These are phyloP conservation scores for Mormyrus lacerda DNA, from an alignment of 2,113 vertebrate genomes.

Conservation along the genomic window DNA sequence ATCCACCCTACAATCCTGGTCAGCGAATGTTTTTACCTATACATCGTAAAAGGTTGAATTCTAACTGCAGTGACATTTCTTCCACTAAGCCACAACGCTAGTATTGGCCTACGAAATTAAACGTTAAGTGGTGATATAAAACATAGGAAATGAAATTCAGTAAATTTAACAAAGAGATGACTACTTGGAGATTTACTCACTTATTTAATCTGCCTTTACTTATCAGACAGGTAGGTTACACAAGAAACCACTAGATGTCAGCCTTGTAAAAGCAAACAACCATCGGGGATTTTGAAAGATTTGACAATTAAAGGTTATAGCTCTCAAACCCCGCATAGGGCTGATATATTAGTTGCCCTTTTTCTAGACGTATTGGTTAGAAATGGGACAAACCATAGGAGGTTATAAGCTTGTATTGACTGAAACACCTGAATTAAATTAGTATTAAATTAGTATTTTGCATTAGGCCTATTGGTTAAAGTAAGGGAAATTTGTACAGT, in stretches of 20 bases:
- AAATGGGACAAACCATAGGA: background rate
- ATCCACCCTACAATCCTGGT: background rate
- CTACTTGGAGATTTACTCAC: background rate
- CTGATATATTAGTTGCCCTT: background rate
- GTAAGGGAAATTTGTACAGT: background rate
- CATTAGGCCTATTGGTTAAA: background rate
- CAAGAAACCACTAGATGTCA: conserved; percentile 48
- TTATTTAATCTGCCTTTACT: background rate
- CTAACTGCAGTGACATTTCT: background rate
- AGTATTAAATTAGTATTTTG: background rate
- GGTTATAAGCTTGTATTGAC: background rate
- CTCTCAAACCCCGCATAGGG: background rate
- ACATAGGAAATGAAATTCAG: background rate
- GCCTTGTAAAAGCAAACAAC: conserved; percentile 33
- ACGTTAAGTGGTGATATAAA: background rate
- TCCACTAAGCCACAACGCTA: background rate
- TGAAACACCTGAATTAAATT: conserved; percentile 2
- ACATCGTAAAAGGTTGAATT: background rate
- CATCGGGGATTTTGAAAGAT: background rate
- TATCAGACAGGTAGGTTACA: background rate
- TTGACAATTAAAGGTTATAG: background rate
- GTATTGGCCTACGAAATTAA: background rate
- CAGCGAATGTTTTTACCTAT: background rate
- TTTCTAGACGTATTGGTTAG: background rate
- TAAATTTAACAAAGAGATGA: background rate